Base-by-base conservation (phyloP, 35 echinoderm and acorn worm genomes). In the Holothuria glaberrima region DNA sequence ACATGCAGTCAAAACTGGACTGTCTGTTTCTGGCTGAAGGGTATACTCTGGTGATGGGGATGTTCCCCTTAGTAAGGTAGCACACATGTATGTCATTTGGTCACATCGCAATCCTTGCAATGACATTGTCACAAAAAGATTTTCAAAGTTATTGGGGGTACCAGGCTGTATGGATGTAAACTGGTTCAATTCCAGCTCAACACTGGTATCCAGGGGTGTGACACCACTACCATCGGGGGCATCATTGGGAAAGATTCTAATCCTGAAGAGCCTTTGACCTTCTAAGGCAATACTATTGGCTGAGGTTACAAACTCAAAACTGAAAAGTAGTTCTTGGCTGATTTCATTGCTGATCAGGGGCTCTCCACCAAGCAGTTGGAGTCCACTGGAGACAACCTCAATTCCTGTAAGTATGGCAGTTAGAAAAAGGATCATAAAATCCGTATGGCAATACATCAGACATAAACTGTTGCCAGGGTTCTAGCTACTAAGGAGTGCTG, bases 1-100 rank as follows among this genome's bases (percentile, higher is more conserved):
- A 64, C 80, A 83, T 1, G 88, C 83, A 26, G 88, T 85, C n/a
- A 93, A 29, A 12, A 83, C 41, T 1, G 64, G 56, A 18, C 87
- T 67, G 12, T 48, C 80, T 36, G 59, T 71, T 17, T 80, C 80
- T 17, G 91, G 91, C 28, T 89, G 88, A 54, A 96, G 65, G 25
- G 94, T 96, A 60, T 67, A 96, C 10, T n/a, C 35, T 10, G 87
- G 90, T 5, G 72, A 50, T 22, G 94, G 68, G 16, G 29, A 63
- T 0, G 71, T 48, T 12, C 91, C 91, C 59, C 77, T 78, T 36
- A 74, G 38, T 26, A 96, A 31, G 21, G 66, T 72, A 26, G 45
- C 94, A 57, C 94, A 96, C 28, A 96, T 77, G 32, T 67, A 96
- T 21, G 86, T 87, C 68, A 96, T 87, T 36, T 96, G 82, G 21